Evolutionary conservation across 2,888 invertebrate genomes (phyloP), one percentile per base, ranked within the genome.

Genomic region (Drosophila picticornis): DNA sequence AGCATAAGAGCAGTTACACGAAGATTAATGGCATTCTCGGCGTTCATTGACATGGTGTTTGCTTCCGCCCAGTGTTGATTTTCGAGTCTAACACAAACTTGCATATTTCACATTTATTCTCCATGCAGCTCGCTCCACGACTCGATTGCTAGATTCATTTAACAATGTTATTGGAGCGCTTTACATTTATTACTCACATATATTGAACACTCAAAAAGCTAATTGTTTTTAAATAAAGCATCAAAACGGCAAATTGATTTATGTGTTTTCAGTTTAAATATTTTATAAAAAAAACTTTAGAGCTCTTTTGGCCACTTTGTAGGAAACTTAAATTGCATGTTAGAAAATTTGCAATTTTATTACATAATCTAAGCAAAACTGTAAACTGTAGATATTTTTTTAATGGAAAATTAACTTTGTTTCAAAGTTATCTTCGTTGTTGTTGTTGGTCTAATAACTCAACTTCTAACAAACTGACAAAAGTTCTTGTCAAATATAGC

Each of bases 1-100:
- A n/a, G 34, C 34, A 32, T 36, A 38, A 46, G 57, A 73, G 72
- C 78, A 73, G 32, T 72, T 68, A 59, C 70, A 75, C 40, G 65
- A 84, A 83, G 81, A 88, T 90, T 85, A 88, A 90, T 84, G 90
- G 86, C 73, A 62, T 66, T 69, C 61, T 69, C 62, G 55, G 58
- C 73, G 69, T 82, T 64, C 79, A 79, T 82, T 79, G 79, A 82
- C 79, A 67, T 66, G 72, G 36, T 53, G 50, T 62, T 51, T 72
- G 73, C 63, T 64, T 72, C 31, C 60, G 46, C 59, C 61, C 56
- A 38, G 46, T 22, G 59, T 61, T 50, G 36, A 38, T 51, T 61
- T 27, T 29, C 50, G 55, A 56, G 51, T 52, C 51, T 43, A 53
- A 53, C 36, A 46, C 11, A 48, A 62, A 46, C 61, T 72, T 36